These are phyloP conservation scores for Megastigmus dorsalis DNA, from an alignment of 2,888 invertebrate species.

Conservation along the genomic window DNA sequence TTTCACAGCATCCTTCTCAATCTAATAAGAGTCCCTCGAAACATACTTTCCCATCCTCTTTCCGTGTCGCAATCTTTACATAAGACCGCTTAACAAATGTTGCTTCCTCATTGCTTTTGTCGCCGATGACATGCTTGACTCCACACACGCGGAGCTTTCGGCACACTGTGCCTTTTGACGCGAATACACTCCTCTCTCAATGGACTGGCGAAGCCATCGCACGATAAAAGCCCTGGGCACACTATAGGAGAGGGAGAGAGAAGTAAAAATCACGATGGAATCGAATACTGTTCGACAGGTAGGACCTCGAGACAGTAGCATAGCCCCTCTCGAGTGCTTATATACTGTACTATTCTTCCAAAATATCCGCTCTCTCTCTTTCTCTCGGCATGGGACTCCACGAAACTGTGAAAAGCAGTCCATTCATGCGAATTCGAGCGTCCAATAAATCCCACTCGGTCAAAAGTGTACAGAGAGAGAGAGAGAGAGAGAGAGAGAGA, in stretches of 20 bases:
- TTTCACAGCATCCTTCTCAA: too few relatives aligned
- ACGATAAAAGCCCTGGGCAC: too few relatives aligned
- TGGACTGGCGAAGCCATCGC: too few relatives aligned
- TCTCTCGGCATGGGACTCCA: background rate
- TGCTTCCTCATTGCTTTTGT: too few relatives aligned
- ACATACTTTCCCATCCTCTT: too few relatives aligned
- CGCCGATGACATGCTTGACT: too few relatives aligned
- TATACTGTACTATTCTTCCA: constrained; percentile 20
- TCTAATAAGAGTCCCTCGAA: too few relatives aligned
- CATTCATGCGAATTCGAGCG: constrained; percentile 53
- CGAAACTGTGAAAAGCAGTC: constrained; percentile 24
- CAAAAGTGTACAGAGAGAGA: background rate
- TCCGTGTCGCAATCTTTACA: too few relatives aligned
- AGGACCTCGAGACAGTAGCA: background rate
- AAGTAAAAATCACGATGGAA: background rate
- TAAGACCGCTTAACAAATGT: too few relatives aligned
- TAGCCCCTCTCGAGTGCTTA: background rate
- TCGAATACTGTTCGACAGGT: constrained; percentile 17
- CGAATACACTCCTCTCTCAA: too few relatives aligned
- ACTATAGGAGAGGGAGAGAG: background rate
- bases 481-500: background rate
- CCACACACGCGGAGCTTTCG: too few relatives aligned
- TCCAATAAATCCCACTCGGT: constrained; percentile 49
- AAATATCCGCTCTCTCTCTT: background rate
- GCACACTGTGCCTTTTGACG: too few relatives aligned